phyloP scores from a whole-genome alignment of 2,888 invertebrate genomes.

The Pristionchus maxplancki region DNA sequence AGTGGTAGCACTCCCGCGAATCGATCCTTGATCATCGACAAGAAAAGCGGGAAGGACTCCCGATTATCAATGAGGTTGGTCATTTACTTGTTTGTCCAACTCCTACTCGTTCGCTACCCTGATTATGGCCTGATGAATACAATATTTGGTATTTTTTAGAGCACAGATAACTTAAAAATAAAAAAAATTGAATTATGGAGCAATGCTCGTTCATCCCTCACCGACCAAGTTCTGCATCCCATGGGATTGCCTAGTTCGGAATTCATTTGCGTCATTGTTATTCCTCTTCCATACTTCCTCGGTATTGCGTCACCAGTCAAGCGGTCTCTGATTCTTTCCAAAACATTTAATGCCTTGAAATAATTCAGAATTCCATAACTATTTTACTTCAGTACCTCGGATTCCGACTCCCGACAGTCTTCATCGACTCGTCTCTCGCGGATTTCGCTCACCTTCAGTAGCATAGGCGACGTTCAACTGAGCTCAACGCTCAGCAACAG shows the following conservation, averaged over 20 bases:
- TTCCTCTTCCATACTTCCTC: not conserved
- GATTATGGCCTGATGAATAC: no score
- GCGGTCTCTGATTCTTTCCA: not conserved
- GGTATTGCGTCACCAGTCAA: not conserved
- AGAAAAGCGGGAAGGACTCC: not conserved
- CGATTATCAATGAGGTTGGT: constrained; percentile 36
- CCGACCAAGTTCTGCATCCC: not conserved
- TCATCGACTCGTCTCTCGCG: constrained; percentile 31
- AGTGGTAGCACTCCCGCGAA: constrained; percentile 10
- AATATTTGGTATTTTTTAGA: no score
- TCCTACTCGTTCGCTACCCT: no score
- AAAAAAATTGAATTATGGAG: no score
- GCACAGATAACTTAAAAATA: no score
- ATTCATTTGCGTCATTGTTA: not conserved
- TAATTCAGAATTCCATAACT: no score
- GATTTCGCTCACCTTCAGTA: constrained; percentile 14
- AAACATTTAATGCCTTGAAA: not conserved
- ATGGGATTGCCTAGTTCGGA: not conserved
- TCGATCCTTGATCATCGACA: constrained; percentile 21
- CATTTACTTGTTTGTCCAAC: not conserved
- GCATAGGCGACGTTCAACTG: constrained; percentile 3
- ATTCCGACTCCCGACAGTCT: constrained; percentile 51
- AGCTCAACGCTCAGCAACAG: not conserved
- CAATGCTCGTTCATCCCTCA: not conserved
- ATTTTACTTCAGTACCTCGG: constrained; percentile 42